Evolutionary conservation across 2,888 invertebrate genomes (phyloP).

Genomic region (Cantharis rustica): DNA sequence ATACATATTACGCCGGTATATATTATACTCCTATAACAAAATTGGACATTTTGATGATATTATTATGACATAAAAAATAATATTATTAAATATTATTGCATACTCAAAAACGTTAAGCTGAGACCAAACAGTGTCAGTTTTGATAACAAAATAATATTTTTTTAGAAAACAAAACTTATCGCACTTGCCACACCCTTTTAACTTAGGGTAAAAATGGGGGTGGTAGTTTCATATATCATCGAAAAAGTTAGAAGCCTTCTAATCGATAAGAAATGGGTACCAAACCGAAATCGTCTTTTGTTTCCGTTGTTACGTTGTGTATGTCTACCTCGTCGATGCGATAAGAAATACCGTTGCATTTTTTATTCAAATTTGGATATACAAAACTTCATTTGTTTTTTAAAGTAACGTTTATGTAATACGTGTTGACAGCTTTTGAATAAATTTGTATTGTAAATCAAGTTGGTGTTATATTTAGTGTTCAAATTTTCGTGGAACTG

Average conservation of each 20-base stretch:
- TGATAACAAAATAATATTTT: neutral
- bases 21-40: too few relatives aligned
- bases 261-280: neutral
- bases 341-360: neutral
- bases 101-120: too few relatives aligned
- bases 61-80: too few relatives aligned
- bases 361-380: neutral
- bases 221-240: neutral
- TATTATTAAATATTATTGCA: neutral
- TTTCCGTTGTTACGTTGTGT: neutral
- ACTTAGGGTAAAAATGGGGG: neutral
- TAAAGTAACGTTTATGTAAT: neutral
- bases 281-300: neutral
- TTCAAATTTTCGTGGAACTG: neutral
- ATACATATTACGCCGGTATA: too few relatives aligned
- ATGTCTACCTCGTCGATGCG: neutral
- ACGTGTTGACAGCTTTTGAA: neutral
- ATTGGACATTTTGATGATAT: too few relatives aligned
- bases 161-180: neutral
- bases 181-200: neutral
- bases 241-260: neutral
- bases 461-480: neutral
- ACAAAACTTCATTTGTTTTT: neutral
- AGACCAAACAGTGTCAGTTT: neutral
- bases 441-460: neutral